Percentiles rank a stretch among this genome's conserved stretches.
Evolutionary conservation across 2,113 vertebrate genomes (phyloP).

Genomic region (Chamaetylas fuelleborni): DNA sequence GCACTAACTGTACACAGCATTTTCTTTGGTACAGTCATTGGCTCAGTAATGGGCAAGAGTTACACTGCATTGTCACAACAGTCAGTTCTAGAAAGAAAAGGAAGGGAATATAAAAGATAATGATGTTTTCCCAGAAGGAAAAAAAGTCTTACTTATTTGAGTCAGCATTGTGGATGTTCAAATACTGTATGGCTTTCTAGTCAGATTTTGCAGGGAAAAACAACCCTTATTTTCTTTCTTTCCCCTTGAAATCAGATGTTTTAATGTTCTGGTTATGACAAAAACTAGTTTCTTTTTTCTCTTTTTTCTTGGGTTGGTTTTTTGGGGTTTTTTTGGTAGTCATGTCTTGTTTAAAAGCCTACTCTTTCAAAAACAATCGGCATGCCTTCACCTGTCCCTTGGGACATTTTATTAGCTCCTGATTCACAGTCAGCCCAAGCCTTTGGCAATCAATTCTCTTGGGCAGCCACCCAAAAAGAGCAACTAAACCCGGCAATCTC

Average conservation of each 20-base stretch:
- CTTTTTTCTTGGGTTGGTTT: background rate
- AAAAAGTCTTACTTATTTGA: background rate
- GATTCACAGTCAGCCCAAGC: constrained; percentile 35
- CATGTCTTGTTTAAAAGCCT: constrained; percentile 5
- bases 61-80: background rate
- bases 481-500: constrained; percentile 7
- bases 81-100: background rate
- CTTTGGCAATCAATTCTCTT: constrained; percentile 45
- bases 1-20: fast-evolving
- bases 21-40: background rate
- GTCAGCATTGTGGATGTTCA: background rate
- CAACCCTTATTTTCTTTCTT: background rate
- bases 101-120: background rate
- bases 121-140: background rate
- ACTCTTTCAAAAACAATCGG: background rate
- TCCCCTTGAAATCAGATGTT: background rate
- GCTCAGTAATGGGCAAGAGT: background rate
- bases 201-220: background rate
- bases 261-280: background rate
- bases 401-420: constrained; percentile 27
- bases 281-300: background rate
- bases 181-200: background rate
- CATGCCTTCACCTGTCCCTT: background rate
- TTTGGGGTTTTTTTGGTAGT: background rate
- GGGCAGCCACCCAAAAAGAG: constrained; percentile 54